phyloP scores from a whole-genome alignment of 2,113 vertebrate species.

The Holacanthus passer region DNA sequence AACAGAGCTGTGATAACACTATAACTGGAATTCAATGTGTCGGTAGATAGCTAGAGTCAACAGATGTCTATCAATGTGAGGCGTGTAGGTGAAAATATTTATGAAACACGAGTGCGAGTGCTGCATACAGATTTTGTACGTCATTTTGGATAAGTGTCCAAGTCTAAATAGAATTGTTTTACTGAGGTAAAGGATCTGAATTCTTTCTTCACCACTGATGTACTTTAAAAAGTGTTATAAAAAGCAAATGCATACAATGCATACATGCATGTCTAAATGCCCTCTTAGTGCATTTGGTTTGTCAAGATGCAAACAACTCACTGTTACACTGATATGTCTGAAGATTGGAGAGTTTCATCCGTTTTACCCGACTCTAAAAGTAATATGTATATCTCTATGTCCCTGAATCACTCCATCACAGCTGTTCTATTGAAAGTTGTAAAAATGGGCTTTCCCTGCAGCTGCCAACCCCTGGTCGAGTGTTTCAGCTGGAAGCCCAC shows the following conservation, averaged over 20 bases:
- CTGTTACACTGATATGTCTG: not conserved
- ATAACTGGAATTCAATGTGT: too few species aligned
- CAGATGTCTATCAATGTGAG: too few species aligned
- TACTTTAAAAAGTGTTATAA: not conserved
- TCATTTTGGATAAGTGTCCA: too few species aligned
- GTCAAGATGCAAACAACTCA: not conserved
- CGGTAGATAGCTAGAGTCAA: too few species aligned
- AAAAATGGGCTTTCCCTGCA: slow-evolving; percentile 36
- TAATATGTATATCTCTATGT: not conserved
- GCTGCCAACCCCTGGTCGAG: slow-evolving; percentile 22
- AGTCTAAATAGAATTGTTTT: too few species aligned
- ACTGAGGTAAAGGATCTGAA: not conserved
- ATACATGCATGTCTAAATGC: not conserved
- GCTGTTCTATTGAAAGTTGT: slow-evolving; percentile 6
- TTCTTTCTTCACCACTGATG: not conserved
- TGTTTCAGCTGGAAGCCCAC: slow-evolving; percentile 41
- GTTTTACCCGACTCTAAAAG: not conserved
- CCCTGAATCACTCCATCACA: not conserved
- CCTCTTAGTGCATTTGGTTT: not conserved
- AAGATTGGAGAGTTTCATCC: not conserved
- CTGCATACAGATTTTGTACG: too few species aligned
- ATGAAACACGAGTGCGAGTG: too few species aligned
- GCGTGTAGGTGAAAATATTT: too few species aligned
- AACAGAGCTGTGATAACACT: too few species aligned
- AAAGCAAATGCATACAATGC: too few species aligned